Percentiles rank a stretch among this genome's conserved stretches.
phyloP scores from a whole-genome alignment of 2,797 vertebrate genomes.

The Aulostomus chinensis region DNA sequence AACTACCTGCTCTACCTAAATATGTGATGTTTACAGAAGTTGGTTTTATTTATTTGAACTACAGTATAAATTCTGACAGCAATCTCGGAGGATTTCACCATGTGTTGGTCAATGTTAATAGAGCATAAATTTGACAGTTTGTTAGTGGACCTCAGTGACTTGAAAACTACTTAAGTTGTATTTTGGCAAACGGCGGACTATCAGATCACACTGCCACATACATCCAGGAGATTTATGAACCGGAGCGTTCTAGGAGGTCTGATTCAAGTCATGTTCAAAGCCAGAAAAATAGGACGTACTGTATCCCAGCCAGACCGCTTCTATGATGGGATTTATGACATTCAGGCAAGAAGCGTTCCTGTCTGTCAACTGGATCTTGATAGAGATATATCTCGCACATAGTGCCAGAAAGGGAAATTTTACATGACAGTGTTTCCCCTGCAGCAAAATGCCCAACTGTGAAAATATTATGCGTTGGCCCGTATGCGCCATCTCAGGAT shows the following conservation, averaged over 20 bases:
- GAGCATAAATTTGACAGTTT: conserved; percentile 33
- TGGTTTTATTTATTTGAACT: conserved; percentile 19
- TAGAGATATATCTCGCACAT: conserved; percentile 48
- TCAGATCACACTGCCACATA: conserved; percentile 32
- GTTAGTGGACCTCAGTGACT: conserved; percentile 32
- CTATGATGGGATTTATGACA: conserved; percentile 60
- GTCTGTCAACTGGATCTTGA: conserved; percentile 49
- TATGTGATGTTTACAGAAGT: conserved; percentile 14
- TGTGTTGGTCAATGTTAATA: conserved; percentile 25
- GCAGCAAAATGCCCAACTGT: conserved; percentile 28
- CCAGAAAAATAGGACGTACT: conserved; percentile 24
- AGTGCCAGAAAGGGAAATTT: conserved; percentile 57
- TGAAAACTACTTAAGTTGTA: conserved; percentile 35
- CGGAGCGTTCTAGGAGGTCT: conserved; percentile 53
- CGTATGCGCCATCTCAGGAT: conserved; percentile 13
- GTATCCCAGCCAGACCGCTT: conserved; percentile 45
- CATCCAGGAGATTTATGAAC: conserved; percentile 53
- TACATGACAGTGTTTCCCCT: conserved; percentile 43
- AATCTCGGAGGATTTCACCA: conserved; percentile 25
- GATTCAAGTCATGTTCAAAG: conserved; percentile 51
- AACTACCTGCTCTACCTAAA: not conserved
- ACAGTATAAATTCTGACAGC: conserved; percentile 14
- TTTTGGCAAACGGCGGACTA: conserved; percentile 26
- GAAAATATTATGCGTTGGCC: conserved; percentile 31
- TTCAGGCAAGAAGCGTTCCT: conserved; percentile 31